Conservation (phyloP, 2,113 vertebrate species). For the Lophura nycthemera region DNA sequence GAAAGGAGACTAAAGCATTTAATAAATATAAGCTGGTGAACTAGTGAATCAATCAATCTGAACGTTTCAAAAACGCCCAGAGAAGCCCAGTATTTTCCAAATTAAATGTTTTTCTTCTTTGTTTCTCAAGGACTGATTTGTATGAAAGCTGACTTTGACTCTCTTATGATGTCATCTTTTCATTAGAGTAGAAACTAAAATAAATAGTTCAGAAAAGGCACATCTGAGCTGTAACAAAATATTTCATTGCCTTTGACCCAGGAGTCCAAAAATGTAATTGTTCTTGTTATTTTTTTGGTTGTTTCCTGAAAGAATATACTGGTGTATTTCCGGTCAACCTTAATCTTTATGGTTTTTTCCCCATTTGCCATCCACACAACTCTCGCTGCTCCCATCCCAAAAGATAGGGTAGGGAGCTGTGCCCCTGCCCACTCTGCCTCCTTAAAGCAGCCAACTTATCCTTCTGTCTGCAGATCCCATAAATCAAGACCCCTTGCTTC, state of each 20-base stretch:
- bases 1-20: neutral
- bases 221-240: neutral
- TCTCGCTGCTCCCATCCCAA: fast-evolving
- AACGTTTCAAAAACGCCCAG: neutral
- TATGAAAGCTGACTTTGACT: neutral
- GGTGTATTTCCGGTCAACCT: neutral
- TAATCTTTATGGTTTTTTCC: neutral
- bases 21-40: neutral
- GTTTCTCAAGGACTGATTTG: neutral
- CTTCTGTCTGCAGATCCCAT: neutral
- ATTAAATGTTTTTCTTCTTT: neutral
- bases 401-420: neutral
- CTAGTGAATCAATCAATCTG: neutral
- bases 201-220: neutral
- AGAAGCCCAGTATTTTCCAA: neutral
- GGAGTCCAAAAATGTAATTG: neutral
- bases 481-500: neutral
- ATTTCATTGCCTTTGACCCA: neutral
- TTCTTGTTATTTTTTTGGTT: neutral
- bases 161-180: neutral
- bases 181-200: neutral
- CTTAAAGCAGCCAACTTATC: neutral
- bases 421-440: neutral
- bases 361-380: neutral
- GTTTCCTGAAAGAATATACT: neutral